phyloP scores from a whole-genome alignment of 2,888 invertebrate species.

The Boloria selene region DNA sequence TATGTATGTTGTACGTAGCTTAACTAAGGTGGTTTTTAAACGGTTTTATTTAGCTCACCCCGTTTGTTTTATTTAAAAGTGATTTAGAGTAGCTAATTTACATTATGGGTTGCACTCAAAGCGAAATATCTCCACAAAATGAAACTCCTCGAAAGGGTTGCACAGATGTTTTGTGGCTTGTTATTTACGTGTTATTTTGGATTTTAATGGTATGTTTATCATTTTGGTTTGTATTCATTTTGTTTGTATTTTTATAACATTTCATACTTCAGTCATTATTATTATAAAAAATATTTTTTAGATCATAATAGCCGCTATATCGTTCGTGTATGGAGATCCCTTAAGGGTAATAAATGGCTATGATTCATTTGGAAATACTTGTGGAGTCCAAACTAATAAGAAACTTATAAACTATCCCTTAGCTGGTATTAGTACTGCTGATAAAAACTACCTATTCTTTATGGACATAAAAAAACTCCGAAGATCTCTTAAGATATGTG shows the following conservation, averaged over 20 bases:
- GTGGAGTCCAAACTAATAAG: constrained; percentile 91
- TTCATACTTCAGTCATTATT: background rate
- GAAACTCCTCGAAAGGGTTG: constrained; percentile 86
- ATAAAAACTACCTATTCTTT: constrained; percentile 91
- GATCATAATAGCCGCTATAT: constrained; percentile 93
- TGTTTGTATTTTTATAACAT: background rate
- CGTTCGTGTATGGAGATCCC: constrained; percentile 94
- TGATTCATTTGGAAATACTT: constrained; percentile 97
- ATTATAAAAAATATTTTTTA: constrained; percentile 54
- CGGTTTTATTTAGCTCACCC: too few relatives aligned
- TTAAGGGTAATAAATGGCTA: constrained; percentile 93
- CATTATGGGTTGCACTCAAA: constrained; percentile 86
- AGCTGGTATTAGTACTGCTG: constrained; percentile 90
- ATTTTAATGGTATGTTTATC: constrained; percentile 87
- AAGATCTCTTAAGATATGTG: constrained; percentile 93
- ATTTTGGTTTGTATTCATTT: background rate
- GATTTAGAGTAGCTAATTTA: background rate
- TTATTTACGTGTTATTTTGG: constrained; percentile 91
- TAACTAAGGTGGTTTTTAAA: background rate
- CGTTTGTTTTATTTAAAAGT: too few relatives aligned
- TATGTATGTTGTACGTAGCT: background rate
- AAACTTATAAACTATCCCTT: constrained; percentile 87
- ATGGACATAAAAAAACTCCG: constrained; percentile 90
- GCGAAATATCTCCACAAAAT: constrained; percentile 84
- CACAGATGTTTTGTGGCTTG: constrained; percentile 92